A percentile compares a stretch with the other conserved stretches of the same genome.
phyloP scores from a whole-genome alignment of 1,140 invertebrate species.

The Drosophila obscura region DNA sequence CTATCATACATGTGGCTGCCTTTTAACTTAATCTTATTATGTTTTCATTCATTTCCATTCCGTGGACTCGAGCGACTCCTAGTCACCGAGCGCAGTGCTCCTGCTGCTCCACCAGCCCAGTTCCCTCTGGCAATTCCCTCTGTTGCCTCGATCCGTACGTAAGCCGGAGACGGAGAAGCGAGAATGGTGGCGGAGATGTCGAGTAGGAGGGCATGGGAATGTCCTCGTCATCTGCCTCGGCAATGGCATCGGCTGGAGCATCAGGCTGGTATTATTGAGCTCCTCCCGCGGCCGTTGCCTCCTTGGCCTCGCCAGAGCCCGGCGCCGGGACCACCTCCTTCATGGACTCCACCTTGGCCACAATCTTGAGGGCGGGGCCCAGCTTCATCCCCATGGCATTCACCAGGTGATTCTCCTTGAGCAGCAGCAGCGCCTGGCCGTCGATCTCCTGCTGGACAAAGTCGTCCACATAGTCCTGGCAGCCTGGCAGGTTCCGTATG shows the following conservation, averaged over 20 bases:
- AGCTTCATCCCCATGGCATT: constrained; percentile 97
- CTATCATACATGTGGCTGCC: no score
- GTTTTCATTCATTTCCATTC: no score
- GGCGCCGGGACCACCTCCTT: constrained; percentile 65
- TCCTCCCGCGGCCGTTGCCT: constrained; percentile 19
- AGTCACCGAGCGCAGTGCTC: no score
- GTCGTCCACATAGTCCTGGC: constrained; percentile 96
- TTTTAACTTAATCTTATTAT: no score
- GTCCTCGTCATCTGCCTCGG: neutral
- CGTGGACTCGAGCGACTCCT: no score
- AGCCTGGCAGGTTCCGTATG: constrained; percentile 93
- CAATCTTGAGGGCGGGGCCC: constrained; percentile 97
- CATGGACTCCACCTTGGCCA: constrained; percentile 86
- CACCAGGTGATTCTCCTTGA: constrained; percentile 98
- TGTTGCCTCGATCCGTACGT: neutral
- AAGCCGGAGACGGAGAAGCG: constrained; percentile 8
- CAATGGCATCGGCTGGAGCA: constrained; percentile 25
- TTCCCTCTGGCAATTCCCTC: constrained; percentile 25
- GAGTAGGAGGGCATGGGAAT: constrained; percentile 33
- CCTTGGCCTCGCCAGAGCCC: constrained; percentile 46
- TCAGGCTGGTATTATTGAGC: constrained; percentile 50
- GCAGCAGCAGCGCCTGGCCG: constrained; percentile 95
- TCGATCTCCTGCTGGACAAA: constrained; percentile 98
- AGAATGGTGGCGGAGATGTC: constrained; percentile 55
- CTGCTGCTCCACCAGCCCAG: constrained; percentile 8